phyloP scores from a whole-genome alignment of 2,113 vertebrate species.

The Rissa tridactyla region DNA sequence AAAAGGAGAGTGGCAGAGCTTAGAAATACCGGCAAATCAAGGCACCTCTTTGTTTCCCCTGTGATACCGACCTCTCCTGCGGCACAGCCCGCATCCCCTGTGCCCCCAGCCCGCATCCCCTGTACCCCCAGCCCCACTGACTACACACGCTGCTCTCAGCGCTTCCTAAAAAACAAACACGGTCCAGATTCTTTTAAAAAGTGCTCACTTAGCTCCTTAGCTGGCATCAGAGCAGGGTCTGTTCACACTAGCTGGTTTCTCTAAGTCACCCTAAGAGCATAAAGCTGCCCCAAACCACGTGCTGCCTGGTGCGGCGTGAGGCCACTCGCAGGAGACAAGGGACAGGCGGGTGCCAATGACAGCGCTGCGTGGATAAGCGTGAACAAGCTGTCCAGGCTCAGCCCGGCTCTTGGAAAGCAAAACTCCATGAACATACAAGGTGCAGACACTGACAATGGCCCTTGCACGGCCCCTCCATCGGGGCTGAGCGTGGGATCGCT shows the following conservation, averaged over 20 bases:
- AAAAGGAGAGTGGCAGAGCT: not conserved
- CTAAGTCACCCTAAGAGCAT: fast-evolving
- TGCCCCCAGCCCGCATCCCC: fast-evolving
- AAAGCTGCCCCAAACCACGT: fast-evolving
- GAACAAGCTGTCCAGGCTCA: not conserved
- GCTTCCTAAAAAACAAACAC: no score
- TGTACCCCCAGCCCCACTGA: not conserved
- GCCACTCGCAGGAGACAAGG: fast-evolving
- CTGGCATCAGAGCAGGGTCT: not conserved
- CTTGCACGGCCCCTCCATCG: not conserved
- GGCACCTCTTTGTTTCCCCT: fast-evolving
- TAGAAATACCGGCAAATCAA: fast-evolving
- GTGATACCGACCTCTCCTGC: not conserved
- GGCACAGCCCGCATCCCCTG: fast-evolving
- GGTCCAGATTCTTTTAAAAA: fast-evolving
- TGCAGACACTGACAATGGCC: fast-evolving
- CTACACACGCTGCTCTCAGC: fast-evolving
- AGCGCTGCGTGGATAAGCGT: fast-evolving
- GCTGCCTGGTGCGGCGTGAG: fast-evolving
- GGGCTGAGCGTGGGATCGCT: fast-evolving
- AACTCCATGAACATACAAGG: fast-evolving
- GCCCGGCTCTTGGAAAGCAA: not conserved
- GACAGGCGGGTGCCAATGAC: fast-evolving
- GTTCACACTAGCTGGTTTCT: not conserved
- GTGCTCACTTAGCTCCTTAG: not conserved